Evolutionary conservation across 2,797 vertebrate genomes (phyloP), one percentile per base, ranked within the genome.

Genomic region (Benthosema pterotum): DNA sequence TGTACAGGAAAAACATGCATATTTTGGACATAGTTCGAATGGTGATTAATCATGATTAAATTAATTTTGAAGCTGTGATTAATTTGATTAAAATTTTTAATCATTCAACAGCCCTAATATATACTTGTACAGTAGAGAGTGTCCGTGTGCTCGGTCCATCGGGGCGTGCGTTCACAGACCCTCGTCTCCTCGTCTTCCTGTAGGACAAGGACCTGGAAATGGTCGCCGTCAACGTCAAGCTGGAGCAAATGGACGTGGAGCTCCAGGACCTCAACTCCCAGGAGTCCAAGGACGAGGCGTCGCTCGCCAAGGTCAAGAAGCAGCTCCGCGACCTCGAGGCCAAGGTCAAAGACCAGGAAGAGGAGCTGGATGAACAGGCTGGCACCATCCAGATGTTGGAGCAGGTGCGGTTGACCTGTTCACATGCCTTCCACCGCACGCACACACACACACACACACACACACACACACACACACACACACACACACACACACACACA

Each of bases 381-480:
- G 97, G 97, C 46, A 94, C 90, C 80, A 99, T 99, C 81, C 97
- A 99, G 90, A 96, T 98, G 95, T 85, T 99, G 84, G 97, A 99
- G 73, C 97, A 99, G 96, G 97, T 99, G 89, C 4, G 11, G 18
- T 15, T n/a, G 12, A 38, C 32, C 13, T 14, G 14, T 13, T 13
- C 12, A n/a, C 14, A 7, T 0, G 5, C 8, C 32, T 5, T 2
- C 22, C 22, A 25, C 22, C 22, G 5, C 32, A 38, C 32, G 3
- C 28, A 7, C 28, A 7, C 28, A 28, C 5, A 28, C 22, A 25
- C 22, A 25, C 22, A 2, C 22, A 25, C 22, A 25, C 22, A 25
- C 22, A 25, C n/a, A n/a, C n/a, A n/a, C n/a, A n/a, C n/a, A n/a
- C n/a, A n/a, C n/a, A n/a, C n/a, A n/a, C n/a, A n/a, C n/a, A n/a